Base-by-base conservation (phyloP, 2,797 vertebrate genomes). In the Anas bahamensis region DNA sequence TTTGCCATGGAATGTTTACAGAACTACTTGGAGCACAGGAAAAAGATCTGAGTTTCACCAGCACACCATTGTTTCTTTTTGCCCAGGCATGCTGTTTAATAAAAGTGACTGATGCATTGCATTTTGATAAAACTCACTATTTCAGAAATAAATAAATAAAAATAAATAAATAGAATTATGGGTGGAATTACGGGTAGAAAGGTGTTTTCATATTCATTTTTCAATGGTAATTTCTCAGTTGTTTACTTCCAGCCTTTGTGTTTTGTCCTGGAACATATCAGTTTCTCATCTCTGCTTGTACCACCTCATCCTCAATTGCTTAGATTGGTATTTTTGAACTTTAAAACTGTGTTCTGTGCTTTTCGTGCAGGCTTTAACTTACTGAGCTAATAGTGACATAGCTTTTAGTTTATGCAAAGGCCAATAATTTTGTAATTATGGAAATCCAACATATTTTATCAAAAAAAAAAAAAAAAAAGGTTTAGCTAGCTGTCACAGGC, bases 71-170 rank as follows among this genome's bases (percentile, higher is more conserved):
- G 7, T 4, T 72, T 60, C 7, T 42, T 68, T n/a, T 69, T 55
- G 14, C 37, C 52, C 6, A 37, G 28, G 7, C 14, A 52, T 26
- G 22, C 3, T 26, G 4, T 41, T 48, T 35, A 31, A 83, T 29
- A 29, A 60, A 33, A 63, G 52, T 29, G 0, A 21, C 7, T 39
- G 21, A 6, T 39, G 11, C 1, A 37, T 3, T 37, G 5, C 2
- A 35, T 10, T 42, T 63, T 59, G 21, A 52, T 56, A 86, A 92
- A 80, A 11, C 2, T 2, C 26, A 65, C 3, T 2, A 35, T 73
- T 85, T 83, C 17, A 61, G 6, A 7, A 66, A 65, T 35, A 16
- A 14, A n/a, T 48, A 48, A 23, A 48, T 23, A 24, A 44, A 15
- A 42, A 46, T 28, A 37, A 63, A 24, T 0, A 2, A 11, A 19